Percentiles rank a stretch among this genome's conserved stretches.
These are phyloP conservation scores for Zelleria hepariella DNA, from an alignment of 2,888 invertebrate genomes.

Conservation along the genomic window DNA sequence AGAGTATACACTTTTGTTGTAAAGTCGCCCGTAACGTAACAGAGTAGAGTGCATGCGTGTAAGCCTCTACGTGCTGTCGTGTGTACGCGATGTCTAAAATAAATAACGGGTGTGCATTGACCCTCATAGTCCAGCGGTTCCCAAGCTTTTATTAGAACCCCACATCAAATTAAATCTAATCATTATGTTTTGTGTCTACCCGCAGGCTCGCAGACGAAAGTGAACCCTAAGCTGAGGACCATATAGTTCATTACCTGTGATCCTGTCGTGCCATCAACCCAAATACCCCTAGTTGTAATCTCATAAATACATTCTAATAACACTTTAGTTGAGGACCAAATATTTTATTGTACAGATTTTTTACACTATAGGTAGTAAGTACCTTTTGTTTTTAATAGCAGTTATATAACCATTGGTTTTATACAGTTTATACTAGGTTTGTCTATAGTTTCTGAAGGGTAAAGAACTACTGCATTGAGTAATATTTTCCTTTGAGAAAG, in stretches of 20 bases:
- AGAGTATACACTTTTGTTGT: no score
- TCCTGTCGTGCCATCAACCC: conserved; percentile 19
- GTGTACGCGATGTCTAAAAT: neutral
- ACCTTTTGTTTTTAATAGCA: no score
- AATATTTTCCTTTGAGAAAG: neutral
- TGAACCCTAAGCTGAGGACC: conserved; percentile 18
- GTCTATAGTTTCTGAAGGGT: neutral
- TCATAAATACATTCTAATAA: neutral
- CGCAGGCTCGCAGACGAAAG: conserved; percentile 49
- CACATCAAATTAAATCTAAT: neutral
- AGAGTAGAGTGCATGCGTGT: no score
- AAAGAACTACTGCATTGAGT: neutral
- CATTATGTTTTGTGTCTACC: conserved; percentile 12
- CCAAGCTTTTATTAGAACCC: neutral
- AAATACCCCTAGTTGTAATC: conserved; percentile 13
- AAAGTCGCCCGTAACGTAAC: no score
- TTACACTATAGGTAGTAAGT: no score
- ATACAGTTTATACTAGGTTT: neutral
- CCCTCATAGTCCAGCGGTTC: neutral
- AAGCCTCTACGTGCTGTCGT: no score
- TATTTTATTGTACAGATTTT: neutral
- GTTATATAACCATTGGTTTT: neutral
- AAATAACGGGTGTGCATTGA: neutral
- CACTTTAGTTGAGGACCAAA: neutral
- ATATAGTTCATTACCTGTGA: conserved; percentile 25